Conservation (phyloP, 1,140 invertebrate species). For the Parapsyche elsis region DNA sequence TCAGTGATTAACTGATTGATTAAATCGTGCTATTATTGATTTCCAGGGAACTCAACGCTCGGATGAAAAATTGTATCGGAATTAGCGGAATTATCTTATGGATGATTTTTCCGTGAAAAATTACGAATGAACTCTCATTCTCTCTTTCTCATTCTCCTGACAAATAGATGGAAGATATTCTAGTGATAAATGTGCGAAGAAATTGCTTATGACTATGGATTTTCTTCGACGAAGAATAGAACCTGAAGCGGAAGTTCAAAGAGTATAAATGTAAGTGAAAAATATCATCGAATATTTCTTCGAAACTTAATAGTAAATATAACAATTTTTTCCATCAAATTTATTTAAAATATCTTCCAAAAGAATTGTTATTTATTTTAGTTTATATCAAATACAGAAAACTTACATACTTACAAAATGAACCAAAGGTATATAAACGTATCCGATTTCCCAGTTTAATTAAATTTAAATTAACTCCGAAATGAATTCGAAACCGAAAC, state of each 20-base stretch:
- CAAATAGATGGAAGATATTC: constrained; percentile 27
- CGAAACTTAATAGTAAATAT: neutral
- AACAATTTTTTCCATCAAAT: no score
- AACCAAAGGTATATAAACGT: no score
- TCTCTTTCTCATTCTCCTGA: neutral
- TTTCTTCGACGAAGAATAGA: neutral
- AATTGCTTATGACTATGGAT: constrained; percentile 19
- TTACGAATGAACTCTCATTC: neutral
- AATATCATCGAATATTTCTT: neutral
- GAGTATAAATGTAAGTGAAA: constrained; percentile 1
- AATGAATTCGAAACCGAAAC: no score
- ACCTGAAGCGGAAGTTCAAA: neutral
- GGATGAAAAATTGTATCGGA: neutral
- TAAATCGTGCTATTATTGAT: no score
- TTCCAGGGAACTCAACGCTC: no score
- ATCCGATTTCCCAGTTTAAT: no score
- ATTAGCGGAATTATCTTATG: neutral
- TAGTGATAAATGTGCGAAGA: constrained; percentile 12
- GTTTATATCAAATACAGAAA: no score
- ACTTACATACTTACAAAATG: no score
- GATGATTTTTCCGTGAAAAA: constrained; percentile 12
- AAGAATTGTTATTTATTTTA: no score
- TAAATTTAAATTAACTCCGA: no score
- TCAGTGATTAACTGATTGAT: no score
- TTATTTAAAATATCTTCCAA: no score